Base-by-base conservation (phyloP, 2,888 invertebrate species). In the Polydrusus cervinus region DNA sequence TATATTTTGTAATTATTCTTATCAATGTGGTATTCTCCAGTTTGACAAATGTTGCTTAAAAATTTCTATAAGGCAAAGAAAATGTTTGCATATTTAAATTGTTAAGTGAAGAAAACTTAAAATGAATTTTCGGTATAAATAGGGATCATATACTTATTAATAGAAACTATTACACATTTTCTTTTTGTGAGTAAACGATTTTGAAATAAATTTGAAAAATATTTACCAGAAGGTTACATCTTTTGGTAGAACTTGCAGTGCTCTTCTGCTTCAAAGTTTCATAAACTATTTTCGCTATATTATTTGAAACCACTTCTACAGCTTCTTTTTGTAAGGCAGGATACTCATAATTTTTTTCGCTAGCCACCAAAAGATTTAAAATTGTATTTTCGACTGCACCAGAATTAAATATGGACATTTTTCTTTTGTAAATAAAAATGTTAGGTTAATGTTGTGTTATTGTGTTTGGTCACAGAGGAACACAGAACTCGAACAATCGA, bases 191-290 rank as follows among this genome's bases (percentile, higher is more conserved):
- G n/a, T n/a, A n/a, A n/a, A n/a, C 5, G 25, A 25, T 25, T 25
- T 25, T 3, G 25, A 25, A 25, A 25, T 25, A 3, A 34, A 8
- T n/a, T n/a, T n/a, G 7, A 34, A 49, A 49, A 25, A 18, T 8
- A 69, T 62, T 75, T 79, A 81, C 81, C 79, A 81, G 69, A 40
- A 79, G 38, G 71, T 81, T 79, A 13, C 69, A 69, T 64, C 80
- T 76, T 74, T 80, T 80, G 6, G 55, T 55, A 8, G 69, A 72
- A 71, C 79, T 79, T 7, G 77, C 70, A 49, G 55, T 67, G n/a
- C 79, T 80, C 70, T 80, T 80, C 34, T 77, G 72, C 67, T 80
- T 80, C 18, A 80, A 71, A 7, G 79, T 77, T 49, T 79, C 78
- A 66, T 78, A 81, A 49, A 82, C 78, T 16, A 79, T 67, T 25